Conservation (phyloP, 1,140 invertebrate species). For the Gonioctena quinquepunctata region DNA sequence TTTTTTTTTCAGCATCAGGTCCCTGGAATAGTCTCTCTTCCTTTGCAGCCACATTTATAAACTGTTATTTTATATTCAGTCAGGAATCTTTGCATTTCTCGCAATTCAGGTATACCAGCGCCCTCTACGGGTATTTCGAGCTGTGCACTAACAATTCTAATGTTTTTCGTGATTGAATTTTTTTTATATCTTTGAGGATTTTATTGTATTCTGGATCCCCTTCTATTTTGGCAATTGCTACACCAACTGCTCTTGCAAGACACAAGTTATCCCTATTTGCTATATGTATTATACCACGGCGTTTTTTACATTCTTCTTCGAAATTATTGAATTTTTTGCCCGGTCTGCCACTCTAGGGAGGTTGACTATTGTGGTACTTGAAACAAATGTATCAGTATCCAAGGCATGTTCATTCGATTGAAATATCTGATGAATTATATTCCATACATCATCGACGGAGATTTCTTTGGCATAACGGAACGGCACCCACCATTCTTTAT, state of each 20-base stretch:
- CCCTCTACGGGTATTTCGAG: neutral
- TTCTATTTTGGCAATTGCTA: neutral
- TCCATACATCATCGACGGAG: too few species aligned
- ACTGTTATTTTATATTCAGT: neutral
- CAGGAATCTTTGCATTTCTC: neutral
- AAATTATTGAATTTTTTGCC: neutral
- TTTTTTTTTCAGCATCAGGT: neutral
- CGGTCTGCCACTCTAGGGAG: neutral
- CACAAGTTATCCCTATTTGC: conserved; percentile 3
- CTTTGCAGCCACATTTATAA: neutral
- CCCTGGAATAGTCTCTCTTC: neutral
- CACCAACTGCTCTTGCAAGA: neutral
- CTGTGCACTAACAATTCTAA: neutral
- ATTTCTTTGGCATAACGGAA: too few species aligned
- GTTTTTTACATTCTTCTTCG: neutral
- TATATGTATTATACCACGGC: neutral
- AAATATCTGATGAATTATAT: too few species aligned
- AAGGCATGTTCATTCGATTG: too few species aligned
- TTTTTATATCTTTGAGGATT: conserved; percentile 1
- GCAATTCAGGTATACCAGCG: neutral
- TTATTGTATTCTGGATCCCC: neutral
- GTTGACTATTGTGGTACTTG: neutral
- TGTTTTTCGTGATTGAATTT: neutral
- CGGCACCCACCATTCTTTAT: too few species aligned
- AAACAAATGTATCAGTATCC: too few species aligned